Evolutionary conservation across 2,888 invertebrate species (phyloP), one percentile per base, ranked within the genome.

Genomic region (Helobdella robusta): DNA sequence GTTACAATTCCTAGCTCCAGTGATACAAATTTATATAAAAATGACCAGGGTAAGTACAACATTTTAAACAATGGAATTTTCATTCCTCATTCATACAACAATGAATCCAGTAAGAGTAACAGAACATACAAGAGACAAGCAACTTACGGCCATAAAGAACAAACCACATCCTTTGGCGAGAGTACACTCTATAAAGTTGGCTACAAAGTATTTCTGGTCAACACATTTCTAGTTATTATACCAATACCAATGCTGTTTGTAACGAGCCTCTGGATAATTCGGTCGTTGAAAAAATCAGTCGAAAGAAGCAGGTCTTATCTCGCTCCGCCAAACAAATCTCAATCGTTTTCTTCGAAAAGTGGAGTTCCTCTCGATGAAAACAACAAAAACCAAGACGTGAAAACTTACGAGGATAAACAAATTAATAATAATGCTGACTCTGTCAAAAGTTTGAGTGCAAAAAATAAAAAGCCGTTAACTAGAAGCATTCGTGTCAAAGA

Each of bases 121-220:
- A n/a, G n/a, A n/a, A n/a, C n/a, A n/a, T n/a, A n/a, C n/a, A n/a
- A n/a, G n/a, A n/a, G n/a, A n/a, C n/a, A n/a, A n/a, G 11, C 44
- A 15, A 15, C 44, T n/a, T 40, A 40, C n/a, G 28, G 30, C 30
- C 56, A 28, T 56, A 56, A 56, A 30, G 56, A 56, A 32, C 35
- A 59, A 30, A 65, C 66, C 15, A 72, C 72, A 2, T 36, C 35
- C 11, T 72, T 72, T 56, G 71, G 72, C 1, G 44, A 52, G 40
- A n/a, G 25, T 8, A 59, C 64, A 8, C n/a, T 25, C n/a, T 72
- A 72, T 66, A 66, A 66, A 32, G 66, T 68, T 32, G 68, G 67
- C 40, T 72, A 72, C 64, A 72, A 72, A 44, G 68, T 68, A 40
- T 63, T 69, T 46, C 64, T 71, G 6, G 70, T 70, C 35, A 71